phyloP scores from a whole-genome alignment of 2,113 vertebrate species.

The Hippocampus zosterae region DNA sequence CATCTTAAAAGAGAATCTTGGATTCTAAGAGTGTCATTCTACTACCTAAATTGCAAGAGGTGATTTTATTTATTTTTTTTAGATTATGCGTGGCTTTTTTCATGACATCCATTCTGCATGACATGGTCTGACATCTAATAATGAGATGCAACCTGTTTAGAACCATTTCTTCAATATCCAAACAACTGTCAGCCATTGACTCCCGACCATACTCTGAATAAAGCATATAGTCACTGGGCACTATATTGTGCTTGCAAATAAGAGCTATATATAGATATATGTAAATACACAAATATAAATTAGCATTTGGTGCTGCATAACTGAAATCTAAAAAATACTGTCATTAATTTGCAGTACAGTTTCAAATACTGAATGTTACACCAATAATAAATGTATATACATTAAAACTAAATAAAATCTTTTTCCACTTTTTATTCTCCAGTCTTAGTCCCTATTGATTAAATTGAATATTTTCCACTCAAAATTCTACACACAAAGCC shows the following conservation, averaged over 20 bases:
- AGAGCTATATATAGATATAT: background rate
- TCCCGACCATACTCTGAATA: background rate
- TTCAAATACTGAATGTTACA: background rate
- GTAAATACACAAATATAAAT: background rate
- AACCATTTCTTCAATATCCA: constrained; percentile 1
- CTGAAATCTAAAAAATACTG: background rate
- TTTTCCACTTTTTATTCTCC: background rate
- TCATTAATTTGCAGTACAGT: background rate
- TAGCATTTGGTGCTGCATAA: background rate
- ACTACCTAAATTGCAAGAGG: constrained; percentile 17
- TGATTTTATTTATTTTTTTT: constrained; percentile 1
- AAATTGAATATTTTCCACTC: background rate
- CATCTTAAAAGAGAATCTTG: background rate
- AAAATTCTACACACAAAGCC: background rate
- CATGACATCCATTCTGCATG: constrained; percentile 28
- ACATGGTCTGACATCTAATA: constrained; percentile 48
- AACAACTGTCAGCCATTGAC: constrained; percentile 12
- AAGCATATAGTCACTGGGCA: background rate
- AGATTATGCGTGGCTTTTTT: constrained; percentile 19
- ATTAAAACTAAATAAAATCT: background rate
- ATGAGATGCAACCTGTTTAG: constrained; percentile 22
- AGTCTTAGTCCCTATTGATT: background rate
- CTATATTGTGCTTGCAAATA: background rate
- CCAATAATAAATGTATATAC: background rate
- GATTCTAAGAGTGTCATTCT: constrained; percentile 18